phyloP scores from a whole-genome alignment of 2,888 invertebrate species.

The Ptilodon capucinus region DNA sequence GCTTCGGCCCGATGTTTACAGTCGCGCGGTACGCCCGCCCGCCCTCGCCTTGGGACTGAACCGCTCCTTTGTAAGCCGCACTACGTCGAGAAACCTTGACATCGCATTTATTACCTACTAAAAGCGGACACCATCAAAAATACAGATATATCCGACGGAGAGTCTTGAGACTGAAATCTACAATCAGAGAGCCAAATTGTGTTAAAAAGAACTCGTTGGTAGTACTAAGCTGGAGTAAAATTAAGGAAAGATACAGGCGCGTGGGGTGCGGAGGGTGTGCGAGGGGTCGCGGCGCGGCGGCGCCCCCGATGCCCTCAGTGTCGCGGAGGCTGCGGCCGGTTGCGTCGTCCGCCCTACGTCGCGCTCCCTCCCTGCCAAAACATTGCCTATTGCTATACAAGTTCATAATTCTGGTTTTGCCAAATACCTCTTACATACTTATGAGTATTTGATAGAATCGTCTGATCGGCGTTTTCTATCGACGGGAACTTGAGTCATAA shows the following conservation, averaged over 20 bases:
- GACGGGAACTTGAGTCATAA: not conserved
- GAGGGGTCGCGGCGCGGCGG: conserved; percentile 38
- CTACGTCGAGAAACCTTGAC: conserved; percentile 2
- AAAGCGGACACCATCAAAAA: not conserved
- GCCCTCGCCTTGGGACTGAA: conserved; percentile 23
- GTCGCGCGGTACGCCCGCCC: conserved; percentile 18
- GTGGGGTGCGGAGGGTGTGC: conserved; percentile 48
- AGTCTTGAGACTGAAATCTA: conserved; percentile 23
- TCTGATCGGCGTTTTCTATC: not conserved
- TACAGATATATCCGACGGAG: not conserved
- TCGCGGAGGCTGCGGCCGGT: conserved; percentile 78
- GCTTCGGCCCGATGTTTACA: conserved; percentile 44
- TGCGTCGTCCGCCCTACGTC: conserved; percentile 65
- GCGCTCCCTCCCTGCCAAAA: conserved; percentile 50
- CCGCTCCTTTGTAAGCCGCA: conserved; percentile 27
- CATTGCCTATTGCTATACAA: conserved; percentile 45
- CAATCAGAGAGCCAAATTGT: conserved; percentile 32
- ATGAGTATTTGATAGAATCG: not conserved
- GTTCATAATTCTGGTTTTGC: conserved; percentile 34
- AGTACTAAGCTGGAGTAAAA: conserved; percentile 65
- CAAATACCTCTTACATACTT: conserved; percentile 17
- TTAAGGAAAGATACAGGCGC: conserved; percentile 69
- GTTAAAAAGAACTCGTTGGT: conserved; percentile 63
- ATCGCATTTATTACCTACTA: not conserved
- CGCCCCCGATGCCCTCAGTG: conserved; percentile 61